Conservation (phyloP, 92 coral and sea anemone species). For the Blastomussa wellsi region DNA sequence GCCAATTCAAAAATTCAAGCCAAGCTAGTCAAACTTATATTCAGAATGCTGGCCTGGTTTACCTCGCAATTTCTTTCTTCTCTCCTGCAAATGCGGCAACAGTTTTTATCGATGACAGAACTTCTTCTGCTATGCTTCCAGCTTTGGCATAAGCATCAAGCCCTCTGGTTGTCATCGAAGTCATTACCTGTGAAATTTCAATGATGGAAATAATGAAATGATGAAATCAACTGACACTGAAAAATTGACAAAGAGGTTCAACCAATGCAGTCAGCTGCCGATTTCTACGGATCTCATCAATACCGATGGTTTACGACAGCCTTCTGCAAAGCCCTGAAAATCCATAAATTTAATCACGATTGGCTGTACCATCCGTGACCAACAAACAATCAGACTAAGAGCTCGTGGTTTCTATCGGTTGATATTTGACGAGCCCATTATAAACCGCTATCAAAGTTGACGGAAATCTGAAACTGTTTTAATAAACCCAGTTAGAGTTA, state of each 20-base stretch:
- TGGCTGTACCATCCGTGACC: too few relatives aligned
- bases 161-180: conserved; percentile 69
- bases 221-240: too few relatives aligned
- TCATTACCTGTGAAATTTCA: conserved; percentile 1
- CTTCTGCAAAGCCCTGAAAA: neutral
- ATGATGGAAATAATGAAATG: neutral
- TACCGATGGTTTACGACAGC: neutral
- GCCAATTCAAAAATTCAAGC: neutral
- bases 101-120: conserved; percentile 85
- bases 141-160: conserved; percentile 96
- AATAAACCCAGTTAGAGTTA: too few relatives aligned
- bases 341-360: too few relatives aligned
- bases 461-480: too few relatives aligned
- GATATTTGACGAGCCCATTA: too few relatives aligned
- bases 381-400: too few relatives aligned
- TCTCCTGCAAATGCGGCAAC: conserved; percentile 97
- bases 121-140: conserved; percentile 96
- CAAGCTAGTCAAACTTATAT: neutral
- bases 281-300: neutral
- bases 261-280: too few relatives aligned
- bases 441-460: too few relatives aligned
- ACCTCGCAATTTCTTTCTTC: conserved; percentile 81
- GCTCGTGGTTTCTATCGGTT: too few relatives aligned
- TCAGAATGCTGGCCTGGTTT: neutral
- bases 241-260: neutral